Evolutionary conservation across 2,888 invertebrate species (phyloP), one percentile per base, ranked within the genome.

Genomic region (Cotesia congregata): DNA sequence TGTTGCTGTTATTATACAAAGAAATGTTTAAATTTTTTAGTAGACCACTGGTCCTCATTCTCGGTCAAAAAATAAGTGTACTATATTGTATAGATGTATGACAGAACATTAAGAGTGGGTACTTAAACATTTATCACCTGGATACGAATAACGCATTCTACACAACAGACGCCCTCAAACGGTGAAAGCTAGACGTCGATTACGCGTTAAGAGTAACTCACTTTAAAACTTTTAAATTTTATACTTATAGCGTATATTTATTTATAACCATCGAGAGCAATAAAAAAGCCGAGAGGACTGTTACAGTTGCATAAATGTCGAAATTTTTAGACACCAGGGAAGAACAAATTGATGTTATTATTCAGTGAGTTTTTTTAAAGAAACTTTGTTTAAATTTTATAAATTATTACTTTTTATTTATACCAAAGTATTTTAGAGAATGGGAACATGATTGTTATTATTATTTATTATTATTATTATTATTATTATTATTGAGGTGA

Each of bases 141-240:
- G n/a, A 67, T 67, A 67, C 15, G 15, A 39, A 67, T 38, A 67
- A 67, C 20, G 40, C 12, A 67, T 67, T 67, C 12, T 67, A 67
- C 41, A 15, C 41, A 41, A 69, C 69, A 62, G 62, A 69, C 69
- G 75, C 75, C 75, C 75, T 75, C 69, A 69, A 74, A 75, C 75
- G 70, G 75, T 75, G 75, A 75, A 75, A 75, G 75, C 75, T 75
- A 75, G 75, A 75, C 40, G 75, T 69, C 69, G 69, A 75, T 75
- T 75, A 75, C 69, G 69, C 69, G 59, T 59, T 50, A 62, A 64
- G 75, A 75, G 62, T 50, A 50, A 50, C 50, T 50, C 9, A 50
- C 50, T 50, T 50, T 50, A 12, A 12, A 50, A 50, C 50, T 50
- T 50, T 12, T 7, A 12, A 50, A 12, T 12, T 50, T 4, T 50